Evolutionary conservation across 2,888 invertebrate species (phyloP).

Genomic region (Orthosia incerta): DNA sequence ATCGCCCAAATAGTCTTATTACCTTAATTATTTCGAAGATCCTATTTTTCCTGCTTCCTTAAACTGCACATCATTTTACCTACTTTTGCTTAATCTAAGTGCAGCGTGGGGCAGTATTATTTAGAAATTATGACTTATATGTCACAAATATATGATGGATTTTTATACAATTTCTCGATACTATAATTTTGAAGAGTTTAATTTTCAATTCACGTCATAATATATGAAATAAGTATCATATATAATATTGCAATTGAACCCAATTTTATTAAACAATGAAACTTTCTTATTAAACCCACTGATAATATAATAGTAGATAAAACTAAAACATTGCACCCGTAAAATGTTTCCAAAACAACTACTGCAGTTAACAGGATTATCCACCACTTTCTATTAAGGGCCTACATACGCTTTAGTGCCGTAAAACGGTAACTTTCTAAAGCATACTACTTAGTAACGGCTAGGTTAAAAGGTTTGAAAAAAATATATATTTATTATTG

Average conservation of each 20-base stretch:
- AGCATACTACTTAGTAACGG: too few species aligned
- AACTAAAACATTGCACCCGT: not conserved
- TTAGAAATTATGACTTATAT: not conserved
- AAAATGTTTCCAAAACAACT: not conserved
- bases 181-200: not conserved
- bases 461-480: too few species aligned
- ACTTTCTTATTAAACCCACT: too few species aligned
- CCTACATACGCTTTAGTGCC: too few species aligned
- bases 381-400: slow-evolving; percentile 4
- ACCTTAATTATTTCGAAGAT: not conserved
- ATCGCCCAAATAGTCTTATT: too few species aligned
- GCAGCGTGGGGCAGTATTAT: not conserved
- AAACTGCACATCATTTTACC: not conserved
- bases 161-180: not conserved
- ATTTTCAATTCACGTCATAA: not conserved
- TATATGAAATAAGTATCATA: not conserved
- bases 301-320: not conserved
- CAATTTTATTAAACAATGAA: too few species aligned
- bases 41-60: not conserved
- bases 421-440: too few species aligned
- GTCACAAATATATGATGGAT: not conserved
- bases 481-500: too few species aligned
- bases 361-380: slow-evolving; percentile 1
- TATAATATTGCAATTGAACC: not conserved
- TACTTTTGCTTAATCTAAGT: not conserved